These are phyloP conservation scores for Caenorhabditis wallacei DNA, from an alignment of 2,888 invertebrate genomes.

Conservation along the genomic window DNA sequence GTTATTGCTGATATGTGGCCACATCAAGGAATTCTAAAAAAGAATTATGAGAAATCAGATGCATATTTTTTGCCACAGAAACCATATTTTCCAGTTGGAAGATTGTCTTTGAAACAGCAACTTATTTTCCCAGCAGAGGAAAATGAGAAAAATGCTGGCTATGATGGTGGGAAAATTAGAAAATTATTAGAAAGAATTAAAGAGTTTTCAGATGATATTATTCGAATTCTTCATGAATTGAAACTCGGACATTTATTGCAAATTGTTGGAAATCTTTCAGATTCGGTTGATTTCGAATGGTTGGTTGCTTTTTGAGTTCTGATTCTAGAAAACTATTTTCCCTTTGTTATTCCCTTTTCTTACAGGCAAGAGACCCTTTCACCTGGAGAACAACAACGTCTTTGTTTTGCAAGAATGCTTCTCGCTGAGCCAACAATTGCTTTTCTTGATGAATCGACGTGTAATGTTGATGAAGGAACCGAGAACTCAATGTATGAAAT, in stretches of 20 bases:
- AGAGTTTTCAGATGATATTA: conserved; percentile 72
- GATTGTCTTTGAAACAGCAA: conserved; percentile 80
- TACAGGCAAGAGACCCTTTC: conserved; percentile 89
- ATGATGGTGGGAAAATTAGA: conserved; percentile 20
- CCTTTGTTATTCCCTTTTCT: not conserved
- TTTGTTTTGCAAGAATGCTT: conserved; percentile 95
- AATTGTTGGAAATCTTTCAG: conserved; percentile 83
- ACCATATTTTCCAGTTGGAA: conserved; percentile 85
- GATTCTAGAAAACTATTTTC: not conserved
- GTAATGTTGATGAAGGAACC: conserved; percentile 86
- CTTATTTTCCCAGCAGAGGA: conserved; percentile 51
- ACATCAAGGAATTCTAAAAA: conserved; percentile 84
- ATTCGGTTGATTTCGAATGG: conserved; percentile 85
- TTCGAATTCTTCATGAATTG: conserved; percentile 83
- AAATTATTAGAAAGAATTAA: not conserved
- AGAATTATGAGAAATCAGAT: conserved; percentile 41
- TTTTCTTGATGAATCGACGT: conserved; percentile 96
- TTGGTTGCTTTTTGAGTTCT: conserved; percentile 73
- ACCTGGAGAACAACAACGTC: conserved; percentile 96
- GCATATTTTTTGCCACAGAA: conserved; percentile 86
- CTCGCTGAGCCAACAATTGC: conserved; percentile 88
- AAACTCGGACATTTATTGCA: conserved; percentile 81
- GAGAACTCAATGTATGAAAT: conserved; percentile 69
- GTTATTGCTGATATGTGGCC: conserved; percentile 96
- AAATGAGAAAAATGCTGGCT: conserved; percentile 6